phyloP scores from a whole-genome alignment of 2,113 vertebrate species.

The Psittacula cyanocephala region DNA sequence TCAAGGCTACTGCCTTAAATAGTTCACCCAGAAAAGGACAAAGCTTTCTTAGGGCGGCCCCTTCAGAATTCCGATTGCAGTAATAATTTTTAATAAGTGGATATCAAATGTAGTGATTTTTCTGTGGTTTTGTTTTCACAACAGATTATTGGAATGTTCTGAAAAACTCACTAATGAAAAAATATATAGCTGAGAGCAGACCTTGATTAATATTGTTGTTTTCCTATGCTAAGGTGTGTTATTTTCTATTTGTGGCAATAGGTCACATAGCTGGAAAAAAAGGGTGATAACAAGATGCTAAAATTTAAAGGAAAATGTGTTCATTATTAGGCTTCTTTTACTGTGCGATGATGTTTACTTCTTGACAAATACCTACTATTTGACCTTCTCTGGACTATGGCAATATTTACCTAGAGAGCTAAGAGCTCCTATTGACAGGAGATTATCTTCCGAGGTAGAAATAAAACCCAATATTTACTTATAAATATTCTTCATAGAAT shows the following conservation, averaged over 20 bases:
- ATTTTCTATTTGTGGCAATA: background rate
- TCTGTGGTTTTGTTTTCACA: background rate
- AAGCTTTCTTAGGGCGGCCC: conserved; percentile 14
- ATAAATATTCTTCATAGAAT: background rate
- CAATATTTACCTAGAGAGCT: background rate
- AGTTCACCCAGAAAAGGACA: conserved; percentile 37
- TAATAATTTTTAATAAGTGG: conserved; percentile 9
- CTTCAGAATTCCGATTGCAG: conserved; percentile 18
- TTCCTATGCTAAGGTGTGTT: background rate
- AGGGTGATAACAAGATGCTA: background rate
- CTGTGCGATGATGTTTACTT: background rate
- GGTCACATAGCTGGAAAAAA: background rate
- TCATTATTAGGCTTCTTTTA: background rate
- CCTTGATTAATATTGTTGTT: background rate
- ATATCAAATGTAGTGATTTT: background rate
- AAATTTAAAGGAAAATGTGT: background rate
- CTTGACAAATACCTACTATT: conserved; percentile 5
- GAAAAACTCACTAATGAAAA: background rate
- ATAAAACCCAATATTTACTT: conserved; percentile 2
- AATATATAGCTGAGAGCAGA: background rate
- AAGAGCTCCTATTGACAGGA: background rate
- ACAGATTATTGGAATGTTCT: background rate
- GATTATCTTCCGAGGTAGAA: background rate
- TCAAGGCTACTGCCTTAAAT: conserved; percentile 56
- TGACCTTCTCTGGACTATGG: background rate